Base-by-base conservation (phyloP, 2,797 vertebrate species). In the Selene dorsalis region DNA sequence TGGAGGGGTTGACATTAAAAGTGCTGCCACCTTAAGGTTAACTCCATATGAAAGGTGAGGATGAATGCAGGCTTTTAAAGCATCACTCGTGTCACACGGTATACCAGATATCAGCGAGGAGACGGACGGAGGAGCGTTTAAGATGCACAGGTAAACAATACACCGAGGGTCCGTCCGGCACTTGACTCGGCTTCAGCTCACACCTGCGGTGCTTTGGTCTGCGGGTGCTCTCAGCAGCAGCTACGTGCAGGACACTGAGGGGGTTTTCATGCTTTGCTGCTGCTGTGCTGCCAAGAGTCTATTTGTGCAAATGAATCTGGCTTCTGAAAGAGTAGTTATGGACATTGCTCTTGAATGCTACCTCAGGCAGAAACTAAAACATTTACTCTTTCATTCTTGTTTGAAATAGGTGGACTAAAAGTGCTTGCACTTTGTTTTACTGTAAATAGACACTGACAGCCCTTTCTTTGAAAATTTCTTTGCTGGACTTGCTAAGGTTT, bases 1-100 rank as follows among this genome's bases (percentile, higher is more conserved):
- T 90, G 86, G 86, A 91, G 88, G 87, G 88, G 85, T 83, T 95
- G 93, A 94, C 94, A 95, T 95, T 95, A 93, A 94, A 62, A 91
- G 85, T 77, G 89, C 90, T 85, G 72, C 86, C 89, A 91, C 91
- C 87, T 93, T 94, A 94, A 95, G 93, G 92, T 94, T 94, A 94
- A 93, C 90, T 90, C 90, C 71, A 67, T 80, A 84, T 35, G 81
- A 89, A 92, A 89, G 89, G 90, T 85, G 88, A 88, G 68, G 45
- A 85, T 30, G 83, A 89, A 91, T 58, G 82, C 88, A 18, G 79
- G 87, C 85, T 87, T 87, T 89, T 85, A 88, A 84, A 85, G 82
- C 87, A 79, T 91, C 88, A 84, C 75, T 89, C 81, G 55, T 73
- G 84, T 85, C 79, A 79, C 55, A 72, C 65, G 77, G 80, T 88